Conservation (phyloP, 2,888 invertebrate species). For the Theodoxus fluviatilis region DNA sequence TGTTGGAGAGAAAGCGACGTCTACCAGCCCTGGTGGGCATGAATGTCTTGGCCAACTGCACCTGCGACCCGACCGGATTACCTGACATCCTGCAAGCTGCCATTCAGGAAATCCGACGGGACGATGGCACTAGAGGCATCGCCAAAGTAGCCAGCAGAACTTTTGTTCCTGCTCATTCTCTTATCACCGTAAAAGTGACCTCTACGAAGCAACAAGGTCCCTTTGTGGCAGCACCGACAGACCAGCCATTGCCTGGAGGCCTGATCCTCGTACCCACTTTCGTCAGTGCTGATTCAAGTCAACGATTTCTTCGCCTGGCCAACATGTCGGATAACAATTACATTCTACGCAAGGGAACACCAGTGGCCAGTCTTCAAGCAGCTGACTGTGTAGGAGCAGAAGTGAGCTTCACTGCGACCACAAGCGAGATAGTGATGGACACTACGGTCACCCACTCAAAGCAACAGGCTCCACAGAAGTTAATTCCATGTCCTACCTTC, state of each 20-base stretch:
- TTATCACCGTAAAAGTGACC: background rate
- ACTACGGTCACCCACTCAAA: background rate
- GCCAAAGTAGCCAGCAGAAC: background rate
- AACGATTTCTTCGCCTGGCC: background rate
- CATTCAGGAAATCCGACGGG: background rate
- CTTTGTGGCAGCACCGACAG: constrained; percentile 4
- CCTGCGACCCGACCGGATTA: background rate
- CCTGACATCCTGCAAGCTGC: background rate
- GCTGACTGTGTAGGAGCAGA: background rate
- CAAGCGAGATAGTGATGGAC: too few species aligned
- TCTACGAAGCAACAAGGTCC: background rate
- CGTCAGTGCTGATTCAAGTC: background rate
- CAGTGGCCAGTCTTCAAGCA: background rate
- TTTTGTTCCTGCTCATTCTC: constrained; percentile 1
- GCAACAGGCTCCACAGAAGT: too few species aligned
- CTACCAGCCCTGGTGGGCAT: constrained; percentile 8
- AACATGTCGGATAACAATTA: background rate
- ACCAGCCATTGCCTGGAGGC: background rate
- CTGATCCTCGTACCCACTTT: constrained; percentile 9
- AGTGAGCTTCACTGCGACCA: too few species aligned
- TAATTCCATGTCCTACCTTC: constrained; percentile 11
- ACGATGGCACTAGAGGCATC: background rate
- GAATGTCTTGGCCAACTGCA: constrained; percentile 14
- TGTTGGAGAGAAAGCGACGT: background rate
- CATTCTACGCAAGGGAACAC: background rate